Percentiles rank a stretch among this genome's conserved stretches.
phyloP scores from a whole-genome alignment of 1,140 invertebrate genomes.

The Nixonia krombeini region DNA sequence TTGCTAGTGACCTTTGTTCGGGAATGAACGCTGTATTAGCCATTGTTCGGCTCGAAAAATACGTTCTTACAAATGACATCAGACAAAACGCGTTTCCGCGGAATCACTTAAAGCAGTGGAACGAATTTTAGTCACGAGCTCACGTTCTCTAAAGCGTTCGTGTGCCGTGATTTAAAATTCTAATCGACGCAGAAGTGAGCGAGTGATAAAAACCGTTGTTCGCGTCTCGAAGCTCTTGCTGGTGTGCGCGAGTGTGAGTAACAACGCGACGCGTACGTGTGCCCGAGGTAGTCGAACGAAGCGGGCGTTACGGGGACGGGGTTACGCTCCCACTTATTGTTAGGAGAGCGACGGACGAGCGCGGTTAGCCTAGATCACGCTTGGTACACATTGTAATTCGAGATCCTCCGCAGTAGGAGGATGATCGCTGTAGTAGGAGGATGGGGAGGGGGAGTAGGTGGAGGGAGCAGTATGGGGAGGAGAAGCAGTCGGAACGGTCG shows the following conservation, averaged over 20 bases:
- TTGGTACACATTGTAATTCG: conserved; percentile 8
- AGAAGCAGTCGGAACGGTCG: background rate
- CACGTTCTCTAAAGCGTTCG: too few relatives aligned
- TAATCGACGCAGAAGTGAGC: too few relatives aligned
- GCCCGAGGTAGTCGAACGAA: background rate
- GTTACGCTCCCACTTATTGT: conserved; percentile 34
- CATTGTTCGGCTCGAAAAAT: too few relatives aligned
- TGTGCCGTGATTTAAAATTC: too few relatives aligned
- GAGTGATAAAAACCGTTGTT: background rate
- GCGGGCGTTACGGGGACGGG: conserved; percentile 22
- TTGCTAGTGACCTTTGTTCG: too few relatives aligned
- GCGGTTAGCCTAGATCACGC: conserved; percentile 31
- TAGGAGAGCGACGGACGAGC: conserved; percentile 18
- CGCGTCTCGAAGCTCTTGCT: background rate
- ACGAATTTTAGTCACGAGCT: too few relatives aligned
- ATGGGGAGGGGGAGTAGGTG: too few relatives aligned
- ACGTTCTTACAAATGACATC: too few relatives aligned
- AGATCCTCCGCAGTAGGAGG: conserved; percentile 10
- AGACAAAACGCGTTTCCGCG: too few relatives aligned
- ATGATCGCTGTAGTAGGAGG: background rate
- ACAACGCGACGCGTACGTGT: background rate
- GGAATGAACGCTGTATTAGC: too few relatives aligned
- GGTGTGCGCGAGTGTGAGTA: too few relatives aligned
- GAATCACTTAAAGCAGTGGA: too few relatives aligned
- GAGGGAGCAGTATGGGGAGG: background rate